Base-by-base conservation (phyloP, 1,140 invertebrate genomes). In the Drosophila kohkoa region DNA sequence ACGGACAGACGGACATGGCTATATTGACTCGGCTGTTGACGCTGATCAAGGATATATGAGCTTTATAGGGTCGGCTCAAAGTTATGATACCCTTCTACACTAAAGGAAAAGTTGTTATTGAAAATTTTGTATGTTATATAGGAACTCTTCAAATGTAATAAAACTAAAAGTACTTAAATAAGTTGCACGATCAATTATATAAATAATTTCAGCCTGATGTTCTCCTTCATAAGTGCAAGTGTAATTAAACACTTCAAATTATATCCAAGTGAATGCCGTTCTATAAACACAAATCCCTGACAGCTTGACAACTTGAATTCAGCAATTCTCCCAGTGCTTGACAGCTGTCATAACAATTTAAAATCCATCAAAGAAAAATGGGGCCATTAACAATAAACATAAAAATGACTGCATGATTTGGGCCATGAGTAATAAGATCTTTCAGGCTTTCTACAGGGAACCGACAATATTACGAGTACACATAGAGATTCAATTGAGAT, bases 261-360 rank as follows among this genome's bases (percentile, higher is more conserved):
- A 25, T 28, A n/a, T 28, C 10, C 3, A 43, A 6, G 41, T 57
- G 10, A 8, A 45, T 4, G 38, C 1, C 16, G n/a, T 10, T 32
- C 11, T 7, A 35, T 28, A 49, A 16, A n/a, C 5, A 7, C 25
- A 15, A 28, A 30, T 30, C 20, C 41, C 41, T 20, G n/a, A 49
- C 25, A 38, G 15, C 2, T 41, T 60, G 58, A 60, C 45, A 62
- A 35, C 32, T 57, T 41, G n/a, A 35, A 16, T 62, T 16, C n/a
- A 16, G 28, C 32, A 8, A 54, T 59, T 30, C 16, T 11, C 16
- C 28, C 13, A 15, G 7, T 57, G 51, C 3, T 46, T 2, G 82
- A 79, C 82, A 77, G 83, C 79, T 81, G 81, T 77, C 78, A 81
- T 77, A 90, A 86, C 77, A 90, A 87, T 90, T 90, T 77, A 80